A percentile compares a stretch with the other conserved stretches of the same genome.
Evolutionary conservation across 2,888 invertebrate species (phyloP).

Genomic region (Amblyjoppa fuscipennis): DNA sequence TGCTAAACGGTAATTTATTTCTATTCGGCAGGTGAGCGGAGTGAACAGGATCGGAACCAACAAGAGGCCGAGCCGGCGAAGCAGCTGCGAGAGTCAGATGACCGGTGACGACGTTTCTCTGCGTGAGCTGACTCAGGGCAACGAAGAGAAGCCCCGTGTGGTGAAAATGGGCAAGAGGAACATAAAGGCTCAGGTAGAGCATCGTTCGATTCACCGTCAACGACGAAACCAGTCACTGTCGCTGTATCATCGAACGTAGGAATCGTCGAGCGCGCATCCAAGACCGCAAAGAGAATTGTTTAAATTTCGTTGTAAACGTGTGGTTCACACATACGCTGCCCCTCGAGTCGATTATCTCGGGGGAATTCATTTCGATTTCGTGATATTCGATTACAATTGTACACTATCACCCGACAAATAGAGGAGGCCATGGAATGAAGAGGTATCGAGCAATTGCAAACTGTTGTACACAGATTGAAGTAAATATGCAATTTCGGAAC

Average conservation of each 20-base stretch:
- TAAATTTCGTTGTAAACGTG: not conserved
- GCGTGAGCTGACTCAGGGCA: conserved; percentile 84
- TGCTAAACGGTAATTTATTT: not conserved
- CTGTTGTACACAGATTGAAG: conserved; percentile 28
- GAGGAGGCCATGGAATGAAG: not conserved
- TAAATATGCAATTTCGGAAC: conserved; percentile 47
- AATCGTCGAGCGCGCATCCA: not conserved
- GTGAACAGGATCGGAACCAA: conserved; percentile 80
- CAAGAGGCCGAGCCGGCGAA: conserved; percentile 85
- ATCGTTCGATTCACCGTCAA: not conserved
- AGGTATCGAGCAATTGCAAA: conserved; percentile 11
- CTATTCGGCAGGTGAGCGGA: conserved; percentile 77
- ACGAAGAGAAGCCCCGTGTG: conserved; percentile 86
- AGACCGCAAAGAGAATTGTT: not conserved
- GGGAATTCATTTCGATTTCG: conserved; percentile 39
- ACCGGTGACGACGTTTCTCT: conserved; percentile 83
- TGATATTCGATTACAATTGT: conserved; percentile 56
- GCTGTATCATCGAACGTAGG: not conserved
- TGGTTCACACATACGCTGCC: not conserved
- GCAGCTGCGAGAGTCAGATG: conserved; percentile 86
- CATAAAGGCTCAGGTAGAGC: conserved; percentile 91
- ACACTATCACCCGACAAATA: not conserved
- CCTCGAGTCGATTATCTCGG: conserved; percentile 16
- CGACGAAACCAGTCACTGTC: not conserved
- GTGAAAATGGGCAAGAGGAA: conserved; percentile 95